Conservation (phyloP, 2,113 vertebrate species). For the Cricetomys ansorgei region DNA sequence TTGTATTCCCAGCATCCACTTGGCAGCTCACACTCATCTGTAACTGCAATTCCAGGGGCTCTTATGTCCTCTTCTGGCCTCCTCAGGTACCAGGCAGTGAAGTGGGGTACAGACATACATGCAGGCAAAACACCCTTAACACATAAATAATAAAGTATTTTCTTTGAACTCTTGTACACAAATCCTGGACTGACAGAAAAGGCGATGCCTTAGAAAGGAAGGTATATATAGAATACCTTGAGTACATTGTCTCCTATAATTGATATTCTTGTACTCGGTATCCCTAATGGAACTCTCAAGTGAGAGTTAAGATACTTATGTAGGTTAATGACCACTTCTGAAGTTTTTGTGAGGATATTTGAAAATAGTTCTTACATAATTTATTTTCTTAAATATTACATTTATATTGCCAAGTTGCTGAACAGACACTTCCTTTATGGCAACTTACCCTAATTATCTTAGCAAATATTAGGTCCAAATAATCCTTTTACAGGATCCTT, state of each 20-base stretch:
- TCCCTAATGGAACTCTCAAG: background rate
- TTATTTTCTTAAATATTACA: slow-evolving; percentile 19
- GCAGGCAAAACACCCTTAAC: background rate
- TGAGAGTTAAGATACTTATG: background rate
- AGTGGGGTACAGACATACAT: background rate
- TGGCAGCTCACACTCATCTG: background rate
- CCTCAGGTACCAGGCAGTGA: background rate
- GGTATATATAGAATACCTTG: background rate
- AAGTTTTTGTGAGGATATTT: slow-evolving; percentile 27
- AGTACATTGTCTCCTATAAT: background rate
- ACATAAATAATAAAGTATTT: background rate
- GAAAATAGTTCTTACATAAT: background rate
- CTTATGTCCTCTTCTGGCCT: background rate
- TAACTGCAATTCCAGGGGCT: background rate
- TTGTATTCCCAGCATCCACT: background rate
- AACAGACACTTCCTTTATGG: slow-evolving; percentile 5
- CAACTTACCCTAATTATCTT: background rate
- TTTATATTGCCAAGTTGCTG: background rate
- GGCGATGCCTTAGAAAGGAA: background rate
- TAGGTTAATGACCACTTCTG: background rate
- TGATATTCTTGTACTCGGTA: background rate
- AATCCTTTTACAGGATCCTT: slow-evolving; percentile 41
- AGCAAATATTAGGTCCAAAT: background rate
- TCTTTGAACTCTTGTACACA: background rate
- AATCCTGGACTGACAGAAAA: background rate